Base-by-base conservation (phyloP, 2,113 vertebrate genomes). In the Coracopsis vasa region DNA sequence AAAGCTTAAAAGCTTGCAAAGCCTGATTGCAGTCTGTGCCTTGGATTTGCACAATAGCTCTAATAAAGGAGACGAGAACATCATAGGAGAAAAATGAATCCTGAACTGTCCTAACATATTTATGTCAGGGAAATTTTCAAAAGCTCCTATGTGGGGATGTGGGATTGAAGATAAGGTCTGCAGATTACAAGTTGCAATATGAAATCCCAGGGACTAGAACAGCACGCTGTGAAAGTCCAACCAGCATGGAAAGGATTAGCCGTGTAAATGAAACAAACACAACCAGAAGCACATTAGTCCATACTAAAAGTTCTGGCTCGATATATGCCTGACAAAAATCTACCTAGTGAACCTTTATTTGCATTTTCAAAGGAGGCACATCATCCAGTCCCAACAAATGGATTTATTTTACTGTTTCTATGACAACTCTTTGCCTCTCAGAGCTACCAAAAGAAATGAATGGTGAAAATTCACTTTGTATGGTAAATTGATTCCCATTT, bases 371-470 rank as follows among this genome's bases (percentile, higher is more conserved):
- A 85, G 79, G 58, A 69, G 83, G 67, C 16, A 45, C 88, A 83
- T 82, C 54, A 96, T 75, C 62, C 50, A 87, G 78, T 72, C 71
- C 45, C 4, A 21, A 95, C 66, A 96, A 97, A 95, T 73, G 61
- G 81, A 92, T 88, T 94, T 96, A 97, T 97, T 97, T 97, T 91
- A 86, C 95, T 83, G 97, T 98, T 98, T 97, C 98, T 97, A 97
- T 98, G 98, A 97, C 96, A 97, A 98, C 97, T 91, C 28, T 94
- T 97, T 95, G 92, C 94, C 88, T 98, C 97, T 96, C 77, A 88
- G 45, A 58, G 79, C 93, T 92, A 92, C 71, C 65, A 85, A 94
- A 84, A 61, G 64, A 95, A 94, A 96, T 48, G 64, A 94, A 96
- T 96, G 83, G 94, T 90, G 73, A 82, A 96, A 97, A 97, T 92